Evolutionary conservation across 2,113 vertebrate genomes (phyloP).

Genomic region (Bettongia penicillata): DNA sequence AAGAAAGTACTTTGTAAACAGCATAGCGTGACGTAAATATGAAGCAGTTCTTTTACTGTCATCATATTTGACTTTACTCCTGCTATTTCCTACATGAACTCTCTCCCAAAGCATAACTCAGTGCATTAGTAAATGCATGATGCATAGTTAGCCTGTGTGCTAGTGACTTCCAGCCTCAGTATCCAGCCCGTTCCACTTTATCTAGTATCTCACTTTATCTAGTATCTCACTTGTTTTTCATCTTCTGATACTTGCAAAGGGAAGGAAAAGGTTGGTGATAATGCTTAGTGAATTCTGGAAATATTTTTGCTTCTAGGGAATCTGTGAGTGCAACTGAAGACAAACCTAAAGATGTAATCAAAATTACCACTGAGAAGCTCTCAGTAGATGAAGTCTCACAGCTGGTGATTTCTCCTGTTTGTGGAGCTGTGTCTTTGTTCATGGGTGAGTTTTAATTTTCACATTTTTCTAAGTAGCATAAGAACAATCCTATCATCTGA

Average conservation of each 20-base stretch:
- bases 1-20: background rate
- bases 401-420: conserved; percentile 86
- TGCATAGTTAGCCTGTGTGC: background rate
- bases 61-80: background rate
- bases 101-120: background rate
- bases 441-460: conserved; percentile 86
- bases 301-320: conserved; percentile 68
- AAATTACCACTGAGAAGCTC: conserved; percentile 88
- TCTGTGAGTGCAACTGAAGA: conserved; percentile 75
- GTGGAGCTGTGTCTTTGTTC: conserved; percentile 93
- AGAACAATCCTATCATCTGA: background rate
- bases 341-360: conserved; percentile 85
- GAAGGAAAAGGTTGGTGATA: background rate
- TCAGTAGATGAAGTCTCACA: conserved; percentile 88
- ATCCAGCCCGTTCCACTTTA: background rate
- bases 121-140: background rate
- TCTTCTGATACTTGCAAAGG: background rate
- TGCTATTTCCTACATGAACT: background rate
- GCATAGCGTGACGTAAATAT: background rate
- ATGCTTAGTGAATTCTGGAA: conserved; percentile 45
- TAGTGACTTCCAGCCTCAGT: background rate
- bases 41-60: background rate
- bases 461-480: background rate
- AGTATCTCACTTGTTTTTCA: too few species aligned
- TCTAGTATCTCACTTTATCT: background rate